Evolutionary conservation across 2,113 vertebrate genomes (phyloP).

Genomic region (Poecilia latipinna): DNA sequence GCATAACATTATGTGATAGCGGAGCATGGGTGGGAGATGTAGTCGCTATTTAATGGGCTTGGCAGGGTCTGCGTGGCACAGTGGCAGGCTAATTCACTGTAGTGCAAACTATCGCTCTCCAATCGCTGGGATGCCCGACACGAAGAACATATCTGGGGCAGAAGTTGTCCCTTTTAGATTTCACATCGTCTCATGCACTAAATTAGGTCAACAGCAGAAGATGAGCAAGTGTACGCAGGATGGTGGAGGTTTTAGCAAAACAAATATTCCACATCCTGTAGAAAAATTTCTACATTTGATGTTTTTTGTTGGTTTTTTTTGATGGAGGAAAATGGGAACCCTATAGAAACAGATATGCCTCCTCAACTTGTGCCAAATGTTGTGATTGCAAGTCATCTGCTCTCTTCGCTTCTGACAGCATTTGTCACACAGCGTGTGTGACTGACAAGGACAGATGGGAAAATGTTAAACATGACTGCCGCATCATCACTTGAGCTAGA

Average conservation of each 20-base stretch:
- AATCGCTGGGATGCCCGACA: neutral
- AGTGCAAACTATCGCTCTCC: constrained; percentile 21
- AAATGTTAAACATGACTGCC: neutral
- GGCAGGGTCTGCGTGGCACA: constrained; percentile 19
- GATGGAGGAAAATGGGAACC: neutral
- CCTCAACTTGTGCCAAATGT: neutral
- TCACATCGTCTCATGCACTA: neutral
- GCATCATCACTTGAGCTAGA: neutral
- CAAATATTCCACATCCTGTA: neutral
- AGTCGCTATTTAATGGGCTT: constrained; percentile 23
- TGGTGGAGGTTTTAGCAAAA: neutral
- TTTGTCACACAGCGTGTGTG: neutral
- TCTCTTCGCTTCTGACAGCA: neutral
- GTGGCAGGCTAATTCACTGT: constrained; percentile 8
- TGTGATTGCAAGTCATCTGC: constrained; percentile 6
- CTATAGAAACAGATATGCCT: neutral
- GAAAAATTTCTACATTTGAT: neutral
- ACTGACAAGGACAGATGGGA: constrained; percentile 5
- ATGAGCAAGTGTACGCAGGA: constrained; percentile 3
- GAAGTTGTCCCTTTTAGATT: constrained; percentile 11
- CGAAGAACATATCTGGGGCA: constrained; percentile 31
- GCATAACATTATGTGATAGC: constrained; percentile 13
- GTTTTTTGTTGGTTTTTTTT: neutral
- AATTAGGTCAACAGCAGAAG: constrained; percentile 15
- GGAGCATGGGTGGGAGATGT: neutral